Evolutionary conservation across 2,888 invertebrate species (phyloP).

Genomic region (Smittia aterrima): DNA sequence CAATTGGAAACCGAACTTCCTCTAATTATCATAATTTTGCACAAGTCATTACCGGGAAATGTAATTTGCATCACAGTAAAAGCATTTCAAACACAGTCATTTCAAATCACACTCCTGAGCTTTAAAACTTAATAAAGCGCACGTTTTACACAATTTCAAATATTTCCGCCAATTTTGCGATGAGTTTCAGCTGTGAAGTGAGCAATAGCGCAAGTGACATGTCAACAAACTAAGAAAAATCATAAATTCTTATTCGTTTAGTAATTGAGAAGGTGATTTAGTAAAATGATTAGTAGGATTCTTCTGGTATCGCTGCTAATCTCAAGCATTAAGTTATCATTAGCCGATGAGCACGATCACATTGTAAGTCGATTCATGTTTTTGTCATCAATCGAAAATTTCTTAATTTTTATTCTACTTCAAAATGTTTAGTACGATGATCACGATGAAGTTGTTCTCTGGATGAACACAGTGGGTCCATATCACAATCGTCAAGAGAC

Average conservation of each 20-base stretch:
- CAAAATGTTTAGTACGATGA: constrained; percentile 73
- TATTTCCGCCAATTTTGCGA: neutral
- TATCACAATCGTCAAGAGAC: constrained; percentile 99
- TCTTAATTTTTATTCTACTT: constrained; percentile 35
- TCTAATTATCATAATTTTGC: too few relatives aligned
- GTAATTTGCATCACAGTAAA: too few relatives aligned
- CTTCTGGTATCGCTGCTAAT: neutral
- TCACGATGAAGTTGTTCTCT: constrained; percentile 94
- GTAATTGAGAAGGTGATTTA: neutral
- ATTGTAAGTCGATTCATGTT: constrained; percentile 59
- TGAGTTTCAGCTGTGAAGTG: neutral
- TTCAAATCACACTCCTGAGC: too few relatives aligned
- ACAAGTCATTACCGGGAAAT: too few relatives aligned
- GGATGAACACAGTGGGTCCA: constrained; percentile 99
- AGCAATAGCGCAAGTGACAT: constrained; percentile 2
- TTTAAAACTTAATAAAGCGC: too few relatives aligned
- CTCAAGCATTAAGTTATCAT: neutral
- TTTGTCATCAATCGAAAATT: neutral
- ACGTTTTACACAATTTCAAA: too few relatives aligned
- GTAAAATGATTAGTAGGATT: constrained; percentile 85
- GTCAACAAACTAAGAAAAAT: neutral
- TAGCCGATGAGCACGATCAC: constrained; percentile 74
- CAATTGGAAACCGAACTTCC: too few relatives aligned
- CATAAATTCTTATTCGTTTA: neutral
- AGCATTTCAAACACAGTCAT: too few relatives aligned